These are phyloP conservation scores for Halcyon badia DNA, from an alignment of 2,797 vertebrate genomes.

Conservation along the genomic window DNA sequence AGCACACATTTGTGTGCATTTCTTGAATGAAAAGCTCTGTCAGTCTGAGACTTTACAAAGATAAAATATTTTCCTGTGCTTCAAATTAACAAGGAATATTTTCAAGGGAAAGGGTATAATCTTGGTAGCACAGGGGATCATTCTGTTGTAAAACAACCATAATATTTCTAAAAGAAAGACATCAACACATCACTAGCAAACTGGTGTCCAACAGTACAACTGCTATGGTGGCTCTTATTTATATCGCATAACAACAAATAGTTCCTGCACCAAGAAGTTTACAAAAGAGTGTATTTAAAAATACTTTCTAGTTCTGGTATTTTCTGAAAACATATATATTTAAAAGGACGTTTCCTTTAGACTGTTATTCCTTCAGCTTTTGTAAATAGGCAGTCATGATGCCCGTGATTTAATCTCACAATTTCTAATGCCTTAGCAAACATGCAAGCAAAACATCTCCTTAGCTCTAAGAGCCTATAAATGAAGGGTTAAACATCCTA, in stretches of 20 bases:
- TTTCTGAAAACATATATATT: slow-evolving; percentile 11
- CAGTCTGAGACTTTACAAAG: neutral
- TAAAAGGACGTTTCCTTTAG: slow-evolving; percentile 29
- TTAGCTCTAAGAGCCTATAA: neutral
- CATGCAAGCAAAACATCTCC: neutral
- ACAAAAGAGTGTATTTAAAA: neutral
- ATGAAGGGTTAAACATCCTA: slow-evolving; percentile 77
- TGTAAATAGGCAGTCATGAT: neutral
- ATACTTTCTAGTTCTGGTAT: slow-evolving; percentile 43
- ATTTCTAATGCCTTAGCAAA: slow-evolving; percentile 34
- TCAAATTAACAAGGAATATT: neutral
- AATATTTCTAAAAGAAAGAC: neutral
- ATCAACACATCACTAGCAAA: neutral
- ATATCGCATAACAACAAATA: neutral
- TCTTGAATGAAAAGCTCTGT: neutral
- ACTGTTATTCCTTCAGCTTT: neutral
- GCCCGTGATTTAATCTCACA: neutral
- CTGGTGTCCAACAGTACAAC: neutral
- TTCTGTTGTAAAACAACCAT: neutral
- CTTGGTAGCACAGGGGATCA: neutral
- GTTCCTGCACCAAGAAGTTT: neutral
- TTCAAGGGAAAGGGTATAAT: neutral
- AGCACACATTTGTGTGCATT: neutral
- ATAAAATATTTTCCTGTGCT: neutral
- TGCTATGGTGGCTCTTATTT: neutral